Percentiles rank a stretch among this genome's conserved stretches.
phyloP scores from a whole-genome alignment of 2,888 invertebrate species.

The Lasioglossum leucozonium region DNA sequence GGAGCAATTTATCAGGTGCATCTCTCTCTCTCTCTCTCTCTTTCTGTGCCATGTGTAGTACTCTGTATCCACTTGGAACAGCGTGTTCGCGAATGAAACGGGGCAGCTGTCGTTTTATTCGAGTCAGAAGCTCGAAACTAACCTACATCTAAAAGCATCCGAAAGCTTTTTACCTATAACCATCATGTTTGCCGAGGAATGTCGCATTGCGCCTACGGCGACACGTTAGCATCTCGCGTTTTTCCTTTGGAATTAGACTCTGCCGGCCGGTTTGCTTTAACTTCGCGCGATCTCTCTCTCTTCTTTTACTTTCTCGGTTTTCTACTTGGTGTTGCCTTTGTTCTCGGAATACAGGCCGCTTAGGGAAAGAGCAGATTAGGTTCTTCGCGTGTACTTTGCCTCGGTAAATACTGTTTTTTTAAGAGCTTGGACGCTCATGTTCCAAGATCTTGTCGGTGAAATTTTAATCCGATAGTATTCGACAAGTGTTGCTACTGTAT shows the following conservation, averaged over 20 bases:
- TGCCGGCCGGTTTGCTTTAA: constrained; percentile 41
- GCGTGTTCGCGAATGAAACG: neutral
- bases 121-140: constrained; percentile 9
- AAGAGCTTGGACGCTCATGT: neutral
- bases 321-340: constrained; percentile 33
- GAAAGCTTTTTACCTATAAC: constrained; percentile 48
- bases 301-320: constrained; percentile 1
- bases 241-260: constrained; percentile 45
- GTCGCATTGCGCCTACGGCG: constrained; percentile 63
- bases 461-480: neutral
- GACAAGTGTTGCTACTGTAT: neutral
- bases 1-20: neutral
- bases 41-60: neutral
- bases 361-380: constrained; percentile 20
- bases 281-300: constrained; percentile 1
- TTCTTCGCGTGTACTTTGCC: neutral
- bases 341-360: constrained; percentile 27
- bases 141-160: constrained; percentile 48
- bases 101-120: neutral
- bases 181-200: constrained; percentile 55
- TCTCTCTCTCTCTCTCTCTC: no score
- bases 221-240: constrained; percentile 45
- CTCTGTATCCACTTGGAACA: neutral
- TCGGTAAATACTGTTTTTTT: neutral
- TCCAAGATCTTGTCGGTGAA: neutral